These are phyloP conservation scores for Amphiprion percula DNA, from an alignment of 2,113 vertebrate species.

Conservation along the genomic window DNA sequence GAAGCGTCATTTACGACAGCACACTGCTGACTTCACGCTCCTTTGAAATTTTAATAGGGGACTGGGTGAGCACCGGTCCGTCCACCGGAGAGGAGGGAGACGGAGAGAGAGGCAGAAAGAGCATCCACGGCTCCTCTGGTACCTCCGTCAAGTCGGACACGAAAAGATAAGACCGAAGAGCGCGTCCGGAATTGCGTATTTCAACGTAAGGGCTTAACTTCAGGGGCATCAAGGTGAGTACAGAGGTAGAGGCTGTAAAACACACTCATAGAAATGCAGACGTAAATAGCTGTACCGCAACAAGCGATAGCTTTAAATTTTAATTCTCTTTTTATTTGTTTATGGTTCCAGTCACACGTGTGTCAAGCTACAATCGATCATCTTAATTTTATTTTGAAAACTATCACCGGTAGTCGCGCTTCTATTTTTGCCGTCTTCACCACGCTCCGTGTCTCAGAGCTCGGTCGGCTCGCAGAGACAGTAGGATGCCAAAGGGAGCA, in stretches of 20 bases:
- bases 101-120: neutral
- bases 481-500: constrained; percentile 75
- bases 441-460: constrained; percentile 41
- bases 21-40: constrained; percentile 64
- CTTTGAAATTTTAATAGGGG: constrained; percentile 36
- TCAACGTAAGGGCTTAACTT: constrained; percentile 38
- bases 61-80: constrained; percentile 13
- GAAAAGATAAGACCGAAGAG: neutral
- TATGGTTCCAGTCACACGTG: neutral
- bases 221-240: constrained; percentile 6
- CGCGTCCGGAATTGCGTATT: constrained; percentile 8
- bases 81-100: constrained; percentile 18
- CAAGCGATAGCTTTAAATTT: neutral
- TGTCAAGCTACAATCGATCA: accelerated
- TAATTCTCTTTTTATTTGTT: neutral
- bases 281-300: no score
- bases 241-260: neutral
- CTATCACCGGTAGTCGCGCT: accelerated
- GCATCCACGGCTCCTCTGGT: constrained; percentile 22
- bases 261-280: neutral
- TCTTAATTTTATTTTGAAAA: constrained; percentile 59
- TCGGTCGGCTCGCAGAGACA: constrained; percentile 66
- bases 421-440: constrained; percentile 13
- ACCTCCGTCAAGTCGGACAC: constrained; percentile 27
- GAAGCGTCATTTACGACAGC: constrained; percentile 38